Evolutionary conservation across 2,888 invertebrate genomes (phyloP), one percentile per base, ranked within the genome.

Genomic region (Drosophila kuntzei): DNA sequence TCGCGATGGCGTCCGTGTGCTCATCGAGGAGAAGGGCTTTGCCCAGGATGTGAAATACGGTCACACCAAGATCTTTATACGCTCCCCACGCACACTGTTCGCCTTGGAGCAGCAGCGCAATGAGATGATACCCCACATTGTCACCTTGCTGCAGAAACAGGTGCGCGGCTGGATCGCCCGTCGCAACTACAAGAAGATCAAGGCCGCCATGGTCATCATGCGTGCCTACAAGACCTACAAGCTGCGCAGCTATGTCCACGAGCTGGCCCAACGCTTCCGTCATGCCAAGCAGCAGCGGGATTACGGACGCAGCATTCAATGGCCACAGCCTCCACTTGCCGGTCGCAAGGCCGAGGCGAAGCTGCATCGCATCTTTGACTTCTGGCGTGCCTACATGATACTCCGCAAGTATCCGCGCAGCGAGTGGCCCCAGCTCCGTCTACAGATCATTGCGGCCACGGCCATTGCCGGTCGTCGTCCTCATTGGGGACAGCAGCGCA

Each of bases 21-120:
- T 99, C 70, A 94, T 99, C 78, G 94, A 96, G 50, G 97, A 98
- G 79, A 94, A 96, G 85, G 94, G 95, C 37, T 95, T 96, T 79
- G 92, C 94, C 2, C 93, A 95, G 34, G 99, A 99, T 90, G 98
- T 98, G 18, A 97, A 97, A 91, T 98, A 96, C 90, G 99, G 99
- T 12, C 96, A 97, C 87, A 98, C 98, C 0, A 99, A 99, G 93
- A 94, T 99, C 55, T 99, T 99, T 90, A 97, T 99, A 76, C 94
- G 98, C 92, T 94, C 97, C 12, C 99, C 99, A 0, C 95, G 95
- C 83, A 99, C 98, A 0, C 93, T 99, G 58, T 98, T 99, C 92
- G 94, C 95, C 0, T 92, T 99, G 84, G 99, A 99, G 92, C 95
- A 95, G 91, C 95, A 96, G 46, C 95, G 99, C 80, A 96, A 97